These are phyloP conservation scores for Priocnemis perturbator DNA, from an alignment of 2,888 invertebrate species.

Conservation along the genomic window DNA sequence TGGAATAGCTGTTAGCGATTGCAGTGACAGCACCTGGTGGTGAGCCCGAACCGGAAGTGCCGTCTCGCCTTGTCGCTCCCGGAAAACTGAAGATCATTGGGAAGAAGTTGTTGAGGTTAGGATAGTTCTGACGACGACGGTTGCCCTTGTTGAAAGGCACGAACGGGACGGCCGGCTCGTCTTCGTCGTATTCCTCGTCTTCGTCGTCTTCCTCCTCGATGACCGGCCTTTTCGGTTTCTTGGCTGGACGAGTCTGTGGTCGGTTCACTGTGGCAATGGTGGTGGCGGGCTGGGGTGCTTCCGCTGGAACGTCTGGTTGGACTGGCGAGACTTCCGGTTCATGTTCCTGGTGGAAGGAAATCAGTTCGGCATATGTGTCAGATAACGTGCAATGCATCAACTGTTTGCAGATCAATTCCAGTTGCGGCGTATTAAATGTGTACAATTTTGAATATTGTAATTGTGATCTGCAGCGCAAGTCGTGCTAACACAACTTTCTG, in stretches of 20 bases:
- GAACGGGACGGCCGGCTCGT: constrained; percentile 57
- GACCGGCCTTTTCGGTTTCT: constrained; percentile 62
- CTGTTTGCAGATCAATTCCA: no score
- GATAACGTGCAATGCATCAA: no score
- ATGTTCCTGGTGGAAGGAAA: neutral
- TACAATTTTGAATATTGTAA: no score
- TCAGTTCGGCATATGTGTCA: no score
- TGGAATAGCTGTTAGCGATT: constrained; percentile 85
- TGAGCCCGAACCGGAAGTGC: constrained; percentile 68
- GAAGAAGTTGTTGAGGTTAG: constrained; percentile 79
- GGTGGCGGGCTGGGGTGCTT: constrained; percentile 27
- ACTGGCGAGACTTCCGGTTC: constrained; percentile 30
- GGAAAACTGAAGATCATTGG: constrained; percentile 80
- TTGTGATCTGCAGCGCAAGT: no score
- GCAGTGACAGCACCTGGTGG: constrained; percentile 81
- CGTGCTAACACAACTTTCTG: no score
- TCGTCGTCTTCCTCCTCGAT: constrained; percentile 73
- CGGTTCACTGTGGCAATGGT: constrained; percentile 28
- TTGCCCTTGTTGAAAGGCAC: constrained; percentile 58
- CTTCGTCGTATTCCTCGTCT: constrained; percentile 76
- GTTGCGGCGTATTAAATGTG: no score
- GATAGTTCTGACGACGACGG: constrained; percentile 70
- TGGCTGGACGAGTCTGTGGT: constrained; percentile 54
- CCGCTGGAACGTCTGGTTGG: constrained; percentile 30
- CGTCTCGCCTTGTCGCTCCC: constrained; percentile 75